These are phyloP conservation scores for Nothocercus nigrocapillus DNA, from an alignment of 2,113 vertebrate species.

Conservation along the genomic window DNA sequence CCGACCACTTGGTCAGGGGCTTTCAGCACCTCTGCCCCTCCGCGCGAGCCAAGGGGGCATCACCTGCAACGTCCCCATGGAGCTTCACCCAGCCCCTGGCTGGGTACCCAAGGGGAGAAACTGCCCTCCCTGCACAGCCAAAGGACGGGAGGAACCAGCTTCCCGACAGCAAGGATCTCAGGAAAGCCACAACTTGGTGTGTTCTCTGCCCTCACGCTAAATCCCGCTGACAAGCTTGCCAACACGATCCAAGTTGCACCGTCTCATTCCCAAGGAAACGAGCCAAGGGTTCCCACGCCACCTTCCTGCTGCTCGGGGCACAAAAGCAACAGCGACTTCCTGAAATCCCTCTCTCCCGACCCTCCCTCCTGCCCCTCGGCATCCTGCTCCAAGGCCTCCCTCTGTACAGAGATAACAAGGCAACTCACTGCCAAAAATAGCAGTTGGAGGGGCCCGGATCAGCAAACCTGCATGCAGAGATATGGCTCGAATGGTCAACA, in stretches of 20 bases:
- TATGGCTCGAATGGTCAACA: neutral
- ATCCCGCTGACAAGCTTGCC: neutral
- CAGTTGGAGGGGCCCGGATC: slow-evolving; percentile 1
- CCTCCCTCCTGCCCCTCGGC: slow-evolving; percentile 4
- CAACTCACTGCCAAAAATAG: slow-evolving; percentile 24
- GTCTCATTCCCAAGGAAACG: slow-evolving; percentile 36
- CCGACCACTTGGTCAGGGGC: no score
- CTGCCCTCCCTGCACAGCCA: neutral
- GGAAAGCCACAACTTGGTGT: neutral
- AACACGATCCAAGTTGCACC: neutral
- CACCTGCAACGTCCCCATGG: no score
- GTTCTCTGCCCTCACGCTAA: neutral
- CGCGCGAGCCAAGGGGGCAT: no score
- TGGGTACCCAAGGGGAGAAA: neutral
- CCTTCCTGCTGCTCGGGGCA: neutral
- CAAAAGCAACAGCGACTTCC: slow-evolving; percentile 34
- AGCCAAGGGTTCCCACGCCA: slow-evolving; percentile 37
- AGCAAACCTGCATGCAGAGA: neutral
- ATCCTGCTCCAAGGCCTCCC: slow-evolving; percentile 23
- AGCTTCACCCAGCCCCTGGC: rapidly evolving
- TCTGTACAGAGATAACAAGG: neutral
- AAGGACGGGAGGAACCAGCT: neutral
- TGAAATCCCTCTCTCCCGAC: slow-evolving; percentile 28
- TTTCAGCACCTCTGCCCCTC: neutral
- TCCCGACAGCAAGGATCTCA: neutral